These are phyloP conservation scores for Pantherophis alleghaniensis DNA, from an alignment of 2,797 vertebrate species.

Conservation along the genomic window DNA sequence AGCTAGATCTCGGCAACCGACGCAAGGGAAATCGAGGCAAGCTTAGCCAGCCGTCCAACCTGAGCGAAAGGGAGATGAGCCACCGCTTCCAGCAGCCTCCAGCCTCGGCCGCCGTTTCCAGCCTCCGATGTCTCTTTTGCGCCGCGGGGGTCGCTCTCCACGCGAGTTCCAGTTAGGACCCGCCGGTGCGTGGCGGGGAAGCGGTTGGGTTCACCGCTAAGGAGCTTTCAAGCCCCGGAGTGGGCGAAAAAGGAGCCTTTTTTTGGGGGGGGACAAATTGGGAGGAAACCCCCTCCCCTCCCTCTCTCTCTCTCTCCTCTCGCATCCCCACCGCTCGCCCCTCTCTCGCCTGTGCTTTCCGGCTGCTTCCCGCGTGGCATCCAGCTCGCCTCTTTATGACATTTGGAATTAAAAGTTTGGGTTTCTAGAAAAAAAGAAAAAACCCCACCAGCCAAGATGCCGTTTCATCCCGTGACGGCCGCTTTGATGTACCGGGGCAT, in stretches of 20 bases:
- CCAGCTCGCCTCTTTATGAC: conserved; percentile 19
- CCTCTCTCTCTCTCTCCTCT: too few species aligned
- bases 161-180: background rate
- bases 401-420: conserved; percentile 25
- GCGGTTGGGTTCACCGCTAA: background rate
- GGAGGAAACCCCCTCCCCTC: too few species aligned
- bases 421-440: conserved; percentile 33
- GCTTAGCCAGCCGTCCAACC: background rate
- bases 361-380: background rate
- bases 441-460: conserved; percentile 74
- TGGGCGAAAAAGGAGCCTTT: background rate
- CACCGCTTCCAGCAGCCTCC: background rate
- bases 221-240: background rate
- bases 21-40: background rate
- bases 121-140: background rate
- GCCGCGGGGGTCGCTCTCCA: background rate
- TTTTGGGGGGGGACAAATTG: too few species aligned
- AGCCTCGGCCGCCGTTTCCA: background rate
- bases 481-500: conserved; percentile 87
- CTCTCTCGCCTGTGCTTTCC: background rate
- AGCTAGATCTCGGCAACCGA: background rate
- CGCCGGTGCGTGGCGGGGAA: background rate
- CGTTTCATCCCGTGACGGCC: conserved; percentile 85
- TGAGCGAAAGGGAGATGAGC: background rate
- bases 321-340: background rate